These are phyloP conservation scores for Dipodomys stephensi DNA, from an alignment of 2,113 vertebrate genomes.

Conservation along the genomic window DNA sequence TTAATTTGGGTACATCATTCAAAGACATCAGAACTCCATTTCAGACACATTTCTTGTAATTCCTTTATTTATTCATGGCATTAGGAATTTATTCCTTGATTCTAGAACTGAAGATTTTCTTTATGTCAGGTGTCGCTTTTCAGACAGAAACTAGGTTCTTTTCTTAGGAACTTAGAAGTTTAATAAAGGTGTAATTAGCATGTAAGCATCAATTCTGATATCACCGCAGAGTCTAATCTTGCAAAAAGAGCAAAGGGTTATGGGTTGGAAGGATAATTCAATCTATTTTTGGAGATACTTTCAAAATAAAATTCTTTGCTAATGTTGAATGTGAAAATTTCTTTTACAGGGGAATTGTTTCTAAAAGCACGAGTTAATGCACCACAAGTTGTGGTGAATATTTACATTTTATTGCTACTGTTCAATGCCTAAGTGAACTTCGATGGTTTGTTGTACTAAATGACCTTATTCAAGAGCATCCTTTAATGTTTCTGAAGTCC, in stretches of 20 bases:
- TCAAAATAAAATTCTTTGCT: constrained; percentile 44
- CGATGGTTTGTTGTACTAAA: not conserved
- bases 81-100: constrained; percentile 15
- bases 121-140: not conserved
- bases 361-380: not conserved
- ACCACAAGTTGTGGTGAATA: constrained; percentile 26
- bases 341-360: constrained; percentile 41
- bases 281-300: constrained; percentile 27
- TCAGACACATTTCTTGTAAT: constrained; percentile 11
- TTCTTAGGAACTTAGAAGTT: not conserved
- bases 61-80: not conserved
- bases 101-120: not conserved
- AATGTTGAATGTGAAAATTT: not conserved
- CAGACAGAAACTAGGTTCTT: not conserved
- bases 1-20: not conserved
- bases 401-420: not conserved
- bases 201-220: not conserved
- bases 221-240: not conserved
- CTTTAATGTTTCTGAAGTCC: constrained; percentile 6
- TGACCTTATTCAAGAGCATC: constrained; percentile 15
- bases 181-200: not conserved
- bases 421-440: not conserved
- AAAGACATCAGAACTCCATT: not conserved
- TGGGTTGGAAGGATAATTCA: not conserved
- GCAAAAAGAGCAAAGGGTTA: not conserved